phyloP scores from a whole-genome alignment of 2,113 vertebrate genomes.

The Oncorhynchus kisutch region DNA sequence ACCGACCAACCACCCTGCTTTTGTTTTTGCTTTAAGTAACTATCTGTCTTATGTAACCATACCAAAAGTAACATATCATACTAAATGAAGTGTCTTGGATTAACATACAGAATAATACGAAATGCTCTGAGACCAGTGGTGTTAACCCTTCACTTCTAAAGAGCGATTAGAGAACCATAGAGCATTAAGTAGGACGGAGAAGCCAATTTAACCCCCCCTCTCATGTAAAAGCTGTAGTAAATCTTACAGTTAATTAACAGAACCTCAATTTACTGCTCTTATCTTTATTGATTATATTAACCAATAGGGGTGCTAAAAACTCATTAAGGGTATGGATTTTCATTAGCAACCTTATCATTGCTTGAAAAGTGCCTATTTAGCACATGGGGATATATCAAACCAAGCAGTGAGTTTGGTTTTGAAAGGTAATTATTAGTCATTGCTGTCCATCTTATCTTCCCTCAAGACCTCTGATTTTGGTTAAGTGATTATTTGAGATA shows the following conservation, averaged over 20 bases:
- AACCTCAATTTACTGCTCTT: slow-evolving; percentile 65
- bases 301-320: slow-evolving; percentile 66
- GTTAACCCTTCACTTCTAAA: background rate
- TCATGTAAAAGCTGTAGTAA: slow-evolving; percentile 48
- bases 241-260: slow-evolving; percentile 71
- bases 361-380: slow-evolving; percentile 40
- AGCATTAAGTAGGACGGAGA: slow-evolving; percentile 27
- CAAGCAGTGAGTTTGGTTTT: slow-evolving; percentile 6
- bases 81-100: no score
- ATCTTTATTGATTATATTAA: slow-evolving; percentile 72
- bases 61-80: no score
- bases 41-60: no score
- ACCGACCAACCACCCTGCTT: no score
- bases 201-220: slow-evolving; percentile 41
- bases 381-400: slow-evolving; percentile 33
- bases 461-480: background rate
- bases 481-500: background rate
- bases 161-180: background rate
- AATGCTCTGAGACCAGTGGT: no score
- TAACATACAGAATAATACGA: no score
- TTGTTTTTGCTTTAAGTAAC: no score
- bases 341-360: slow-evolving; percentile 60
- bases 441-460: slow-evolving; percentile 16
- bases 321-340: slow-evolving; percentile 73
- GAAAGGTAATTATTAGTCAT: slow-evolving; percentile 46